Evolutionary conservation across 2,888 invertebrate species (phyloP), one percentile per base, ranked within the genome.

Genomic region (Cancer borealis): DNA sequence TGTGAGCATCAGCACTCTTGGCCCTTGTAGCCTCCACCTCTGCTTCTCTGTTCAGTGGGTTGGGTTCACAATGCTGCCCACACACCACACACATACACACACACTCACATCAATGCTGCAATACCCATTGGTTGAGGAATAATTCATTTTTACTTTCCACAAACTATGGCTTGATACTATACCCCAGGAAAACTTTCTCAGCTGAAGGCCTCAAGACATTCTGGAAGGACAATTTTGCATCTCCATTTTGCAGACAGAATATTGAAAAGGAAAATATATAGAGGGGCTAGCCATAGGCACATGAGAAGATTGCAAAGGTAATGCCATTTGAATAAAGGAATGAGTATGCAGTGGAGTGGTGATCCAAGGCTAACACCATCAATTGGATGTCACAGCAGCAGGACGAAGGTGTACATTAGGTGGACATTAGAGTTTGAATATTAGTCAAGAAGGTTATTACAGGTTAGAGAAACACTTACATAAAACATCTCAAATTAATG

Each of bases 401-500:
- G 5, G 60, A 21, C 17, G 60, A 21, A 3, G 21, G 60, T 21
- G 60, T 60, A 60, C 60, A 60, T 79, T 26, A 14, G 84, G 39
- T 30, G 84, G 84, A 14, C 39, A 39, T 30, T 84, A 30, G 10
- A 39, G 30, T 39, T 30, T 84, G 45, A 26, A 54, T 66, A 45
- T 92, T 88, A 66, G 88, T 88, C 92, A 92, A 88, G 88, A 21
- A 88, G 66, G 88, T 92, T 88, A 92, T 60, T 66, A 92, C 60
- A 92, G 92, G 60, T 66, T 60, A 54, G 66, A 60, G 46, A 60
- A 92, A 91, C 91, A 91, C 73, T 88, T 26, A 66, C n/a, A 88
- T 39, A 46, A 60, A 88, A 92, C 92, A 92, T 60, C 45, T 92
- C 66, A 92, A 88, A 54, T 87, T 92, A 60, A 92, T 30, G 45